Conservation (phyloP, 1,140 invertebrate genomes). For the Campoletis sonorensis region DNA sequence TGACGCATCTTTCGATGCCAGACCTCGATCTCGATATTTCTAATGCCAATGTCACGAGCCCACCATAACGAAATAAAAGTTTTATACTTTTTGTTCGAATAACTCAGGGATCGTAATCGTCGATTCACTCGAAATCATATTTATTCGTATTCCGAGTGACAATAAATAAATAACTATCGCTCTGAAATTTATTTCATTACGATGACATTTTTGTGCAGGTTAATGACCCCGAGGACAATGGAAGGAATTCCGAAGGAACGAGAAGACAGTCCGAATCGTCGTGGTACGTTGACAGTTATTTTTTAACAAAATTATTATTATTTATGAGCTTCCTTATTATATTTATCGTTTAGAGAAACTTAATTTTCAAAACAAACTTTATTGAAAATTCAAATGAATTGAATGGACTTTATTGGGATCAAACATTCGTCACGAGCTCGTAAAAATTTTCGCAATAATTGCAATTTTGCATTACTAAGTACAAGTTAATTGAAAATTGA, state of each 20-base stretch:
- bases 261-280: conserved; percentile 54
- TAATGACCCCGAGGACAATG: conserved; percentile 72
- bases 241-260: conserved; percentile 57
- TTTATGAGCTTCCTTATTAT: too few relatives aligned
- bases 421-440: too few relatives aligned
- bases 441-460: too few relatives aligned
- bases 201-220: conserved; percentile 61
- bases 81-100: too few relatives aligned
- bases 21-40: conserved; percentile 35
- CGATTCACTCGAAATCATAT: not conserved
- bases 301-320: not conserved
- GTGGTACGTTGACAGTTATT: conserved; percentile 60
- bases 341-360: too few relatives aligned
- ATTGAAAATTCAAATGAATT: too few relatives aligned
- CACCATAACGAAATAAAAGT: not conserved
- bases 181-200: too few relatives aligned
- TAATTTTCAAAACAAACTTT: too few relatives aligned
- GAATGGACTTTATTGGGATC: too few relatives aligned
- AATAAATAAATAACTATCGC: too few relatives aligned
- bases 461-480: too few relatives aligned
- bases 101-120: not conserved
- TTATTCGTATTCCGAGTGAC: not conserved
- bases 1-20: conserved; percentile 41
- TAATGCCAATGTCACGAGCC: not conserved
- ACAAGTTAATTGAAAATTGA: too few relatives aligned